Conservation (phyloP, 2,888 invertebrate genomes). For the Lasioglossum calceatum region DNA sequence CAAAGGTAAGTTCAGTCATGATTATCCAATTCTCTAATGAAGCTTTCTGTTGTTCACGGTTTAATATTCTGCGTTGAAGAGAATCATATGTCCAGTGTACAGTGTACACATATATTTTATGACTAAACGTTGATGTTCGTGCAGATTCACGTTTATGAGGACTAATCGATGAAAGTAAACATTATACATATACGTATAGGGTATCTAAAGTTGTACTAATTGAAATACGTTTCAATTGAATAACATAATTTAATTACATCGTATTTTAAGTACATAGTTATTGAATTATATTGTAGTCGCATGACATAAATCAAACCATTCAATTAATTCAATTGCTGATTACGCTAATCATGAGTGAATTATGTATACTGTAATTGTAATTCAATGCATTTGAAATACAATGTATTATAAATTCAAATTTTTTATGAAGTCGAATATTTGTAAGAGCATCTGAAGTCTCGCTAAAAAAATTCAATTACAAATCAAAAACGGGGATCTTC, state of each 20-base stretch:
- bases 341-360: no score
- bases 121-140: background rate
- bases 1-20: slow-evolving; percentile 88
- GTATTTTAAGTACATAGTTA: background rate
- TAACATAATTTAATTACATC: background rate
- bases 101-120: background rate
- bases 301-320: background rate
- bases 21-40: background rate
- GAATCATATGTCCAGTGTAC: background rate
- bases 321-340: background rate
- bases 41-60: background rate
- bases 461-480: background rate
- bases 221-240: no score
- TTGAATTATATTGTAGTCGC: background rate
- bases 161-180: background rate
- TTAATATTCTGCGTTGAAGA: background rate
- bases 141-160: background rate
- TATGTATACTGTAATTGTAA: background rate
- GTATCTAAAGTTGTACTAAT: no score
- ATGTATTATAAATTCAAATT: no score
- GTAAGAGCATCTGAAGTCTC: background rate
- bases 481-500: background rate
- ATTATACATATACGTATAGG: no score
- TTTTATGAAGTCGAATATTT: background rate
- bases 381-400: background rate